phyloP scores from a whole-genome alignment of 2,888 invertebrate genomes.

The Coronaproctus castanopsis region DNA sequence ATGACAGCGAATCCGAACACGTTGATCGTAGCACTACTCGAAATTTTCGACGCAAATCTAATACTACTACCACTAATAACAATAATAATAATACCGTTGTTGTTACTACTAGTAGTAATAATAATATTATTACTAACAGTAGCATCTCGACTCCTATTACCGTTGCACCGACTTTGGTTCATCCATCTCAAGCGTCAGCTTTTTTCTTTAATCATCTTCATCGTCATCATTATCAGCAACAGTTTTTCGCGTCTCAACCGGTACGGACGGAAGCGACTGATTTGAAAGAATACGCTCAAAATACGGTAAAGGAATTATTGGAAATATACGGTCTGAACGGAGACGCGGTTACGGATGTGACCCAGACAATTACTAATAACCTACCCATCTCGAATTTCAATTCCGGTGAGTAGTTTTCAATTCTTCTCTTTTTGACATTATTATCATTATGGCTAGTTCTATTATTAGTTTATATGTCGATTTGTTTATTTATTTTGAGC shows the following conservation, averaged over 20 bases:
- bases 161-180: neutral
- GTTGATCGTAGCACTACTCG: neutral
- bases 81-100: neutral
- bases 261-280: conserved; percentile 35
- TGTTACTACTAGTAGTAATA: neutral
- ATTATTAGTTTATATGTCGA: neutral
- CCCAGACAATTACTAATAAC: conserved; percentile 45
- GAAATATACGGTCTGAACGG: conserved; percentile 55
- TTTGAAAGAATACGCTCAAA: conserved; percentile 55
- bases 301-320: conserved; percentile 55
- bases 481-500: neutral
- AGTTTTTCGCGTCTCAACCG: neutral
- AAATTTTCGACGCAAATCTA: neutral
- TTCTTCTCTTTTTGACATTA: neutral
- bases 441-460: neutral
- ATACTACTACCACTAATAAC: conserved; percentile 1
- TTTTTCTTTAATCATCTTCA: neutral
- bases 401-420: conserved; percentile 33
- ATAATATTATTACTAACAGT: no score
- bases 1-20: conserved; percentile 17
- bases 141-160: conserved; percentile 2
- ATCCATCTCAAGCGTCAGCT: conserved; percentile 5
- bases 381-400: conserved; percentile 47
- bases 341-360: conserved; percentile 32
- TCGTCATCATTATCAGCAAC: neutral